These are phyloP conservation scores for Clunio marinus DNA, from an alignment of 2,888 invertebrate genomes.

Conservation along the genomic window DNA sequence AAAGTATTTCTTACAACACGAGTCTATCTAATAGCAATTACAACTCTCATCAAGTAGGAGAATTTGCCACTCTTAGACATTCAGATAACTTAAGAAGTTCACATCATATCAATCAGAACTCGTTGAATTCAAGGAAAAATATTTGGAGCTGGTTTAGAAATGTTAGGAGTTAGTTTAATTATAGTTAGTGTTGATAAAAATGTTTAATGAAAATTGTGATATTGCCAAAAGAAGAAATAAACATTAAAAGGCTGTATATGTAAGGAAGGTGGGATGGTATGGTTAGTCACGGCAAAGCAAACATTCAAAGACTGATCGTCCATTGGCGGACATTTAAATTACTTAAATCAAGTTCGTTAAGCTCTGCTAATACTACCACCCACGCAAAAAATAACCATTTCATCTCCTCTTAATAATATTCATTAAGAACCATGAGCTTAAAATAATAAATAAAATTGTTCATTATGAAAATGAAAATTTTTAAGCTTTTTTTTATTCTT, in stretches of 20 bases:
- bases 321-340: neutral
- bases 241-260: conserved; percentile 19
- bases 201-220: conserved; percentile 25
- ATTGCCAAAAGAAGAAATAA: conserved; percentile 21
- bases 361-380: too few species aligned
- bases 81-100: conserved; percentile 35
- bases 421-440: neutral
- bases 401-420: neutral
- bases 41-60: conserved; percentile 3
- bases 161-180: neutral
- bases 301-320: neutral
- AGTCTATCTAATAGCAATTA: conserved; percentile 41
- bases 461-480: conserved; percentile 5
- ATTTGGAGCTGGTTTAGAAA: conserved; percentile 24
- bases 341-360: neutral
- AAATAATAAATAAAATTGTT: conserved; percentile 7
- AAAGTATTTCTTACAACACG: conserved; percentile 71
- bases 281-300: too few species aligned
- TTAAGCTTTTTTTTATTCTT: too few species aligned
- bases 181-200: neutral
- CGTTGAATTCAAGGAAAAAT: conserved; percentile 18
- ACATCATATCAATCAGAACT: conserved; percentile 33
- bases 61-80: conserved; percentile 27
- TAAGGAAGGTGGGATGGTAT: neutral
- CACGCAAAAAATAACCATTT: too few species aligned